A percentile compares a stretch with the other conserved stretches of the same genome.
Conservation (phyloP, 1,140 invertebrate genomes). For the Hydropsyche tenuis region DNA sequence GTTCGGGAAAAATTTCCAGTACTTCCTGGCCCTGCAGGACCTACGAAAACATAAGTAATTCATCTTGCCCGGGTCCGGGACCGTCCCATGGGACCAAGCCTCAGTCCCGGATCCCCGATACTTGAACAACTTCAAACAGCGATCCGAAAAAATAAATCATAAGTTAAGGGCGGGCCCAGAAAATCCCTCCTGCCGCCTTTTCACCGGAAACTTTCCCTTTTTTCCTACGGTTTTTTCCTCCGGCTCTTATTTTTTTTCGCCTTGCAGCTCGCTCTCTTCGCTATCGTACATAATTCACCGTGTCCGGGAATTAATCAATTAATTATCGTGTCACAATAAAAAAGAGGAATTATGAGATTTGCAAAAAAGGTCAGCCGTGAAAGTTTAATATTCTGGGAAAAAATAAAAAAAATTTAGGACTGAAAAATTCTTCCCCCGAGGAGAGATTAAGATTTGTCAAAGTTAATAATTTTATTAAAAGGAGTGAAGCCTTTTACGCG, state of each 20-base stretch:
- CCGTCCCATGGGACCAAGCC: slow-evolving; percentile 7
- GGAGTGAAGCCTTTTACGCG: too few relatives aligned
- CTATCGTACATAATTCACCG: slow-evolving; percentile 4
- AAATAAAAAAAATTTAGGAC: neutral
- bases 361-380: neutral
- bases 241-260: neutral
- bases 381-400: slow-evolving; percentile 2
- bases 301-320: slow-evolving; percentile 18
- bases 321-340: slow-evolving; percentile 12
- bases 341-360: neutral
- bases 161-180: slow-evolving; percentile 25
- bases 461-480: too few relatives aligned
- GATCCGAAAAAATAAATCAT: slow-evolving; percentile 36
- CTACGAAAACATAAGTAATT: slow-evolving; percentile 30
- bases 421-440: neutral
- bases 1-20: neutral
- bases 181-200: neutral
- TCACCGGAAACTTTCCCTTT: slow-evolving; percentile 10
- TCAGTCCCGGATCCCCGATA: slow-evolving; percentile 13
- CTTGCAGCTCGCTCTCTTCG: neutral
- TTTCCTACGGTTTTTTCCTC: neutral
- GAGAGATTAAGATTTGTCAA: too few relatives aligned
- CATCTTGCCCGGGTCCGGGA: slow-evolving; percentile 20
- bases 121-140: slow-evolving; percentile 33
- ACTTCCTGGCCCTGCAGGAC: neutral